These are phyloP conservation scores for Diarsia rubi DNA, from an alignment of 2,888 invertebrate species.

Conservation along the genomic window DNA sequence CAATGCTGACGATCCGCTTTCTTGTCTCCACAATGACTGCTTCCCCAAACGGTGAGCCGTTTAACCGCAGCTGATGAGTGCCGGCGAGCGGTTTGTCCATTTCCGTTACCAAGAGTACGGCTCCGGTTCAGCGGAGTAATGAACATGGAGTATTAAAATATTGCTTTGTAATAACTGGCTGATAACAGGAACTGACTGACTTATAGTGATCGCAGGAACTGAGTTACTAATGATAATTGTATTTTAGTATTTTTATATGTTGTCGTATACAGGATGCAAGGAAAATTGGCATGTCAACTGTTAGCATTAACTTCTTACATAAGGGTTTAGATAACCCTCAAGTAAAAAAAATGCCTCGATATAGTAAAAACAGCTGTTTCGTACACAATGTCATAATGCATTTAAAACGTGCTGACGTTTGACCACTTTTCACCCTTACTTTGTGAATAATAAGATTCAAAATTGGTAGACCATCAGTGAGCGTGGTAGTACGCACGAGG, in stretches of 20 bases:
- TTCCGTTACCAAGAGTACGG: conserved; percentile 22
- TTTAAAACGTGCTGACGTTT: too few relatives aligned
- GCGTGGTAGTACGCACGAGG: not conserved
- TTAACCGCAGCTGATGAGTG: conserved; percentile 6
- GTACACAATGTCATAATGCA: too few relatives aligned
- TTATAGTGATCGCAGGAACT: not conserved
- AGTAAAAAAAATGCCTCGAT: too few relatives aligned
- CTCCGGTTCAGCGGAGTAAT: not conserved
- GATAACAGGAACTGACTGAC: not conserved
- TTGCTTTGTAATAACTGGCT: not conserved
- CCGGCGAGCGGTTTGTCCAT: conserved; percentile 6
- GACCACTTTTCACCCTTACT: not conserved
- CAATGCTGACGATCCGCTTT: not conserved
- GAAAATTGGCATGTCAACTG: too few relatives aligned
- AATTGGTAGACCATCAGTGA: not conserved
- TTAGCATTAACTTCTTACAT: too few relatives aligned
- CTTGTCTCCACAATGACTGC: not conserved
- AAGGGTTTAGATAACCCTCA: too few relatives aligned
- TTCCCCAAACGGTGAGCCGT: not conserved
- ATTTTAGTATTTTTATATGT: not conserved
- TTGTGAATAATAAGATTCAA: not conserved
- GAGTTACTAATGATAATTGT: not conserved
- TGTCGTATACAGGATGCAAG: not conserved
- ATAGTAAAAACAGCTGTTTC: too few relatives aligned
- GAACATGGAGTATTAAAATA: not conserved